Base-by-base conservation (phyloP, 1,140 invertebrate species). In the Caerostris darwini region DNA sequence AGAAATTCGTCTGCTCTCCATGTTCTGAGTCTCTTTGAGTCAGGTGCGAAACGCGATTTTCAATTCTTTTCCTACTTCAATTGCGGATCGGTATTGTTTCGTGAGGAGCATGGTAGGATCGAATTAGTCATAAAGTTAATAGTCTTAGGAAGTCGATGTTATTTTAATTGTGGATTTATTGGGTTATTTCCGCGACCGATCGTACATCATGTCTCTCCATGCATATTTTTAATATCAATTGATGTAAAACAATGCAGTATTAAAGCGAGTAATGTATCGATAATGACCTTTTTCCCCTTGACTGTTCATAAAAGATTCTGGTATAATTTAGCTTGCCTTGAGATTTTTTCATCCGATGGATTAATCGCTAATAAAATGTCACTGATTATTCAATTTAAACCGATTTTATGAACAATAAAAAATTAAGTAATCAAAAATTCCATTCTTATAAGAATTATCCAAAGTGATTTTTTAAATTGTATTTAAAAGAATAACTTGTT, bases 11-110 rank as follows among this genome's bases (percentile, higher is more conserved):
- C 50, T 77, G 71, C 71, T 77, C 71, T 77, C 34, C 71, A 77
- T 77, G 71, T 77, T 77, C 71, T 77, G 10, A 17, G 61, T 64
- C 61, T 64, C 61, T 77, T 77, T 34, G 8, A 77, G 71, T 77
- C 71, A 77, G 71, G 71, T 77, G 71, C 71, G 61, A 69, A 69
- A 34, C 67, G 71, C 50, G 34, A 8, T 77, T 77, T 77, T 77
- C 71, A 50, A 77, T 77, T 77, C 71, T 77, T 77, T 77, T 77
- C 10, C 71, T 77, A 77, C 71, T 77, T 77, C 71, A 77, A 77
- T 77, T 53, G 71, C 71, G 71, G 71, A 53, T 53, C 53, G 53
- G 71, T 17, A 64, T 64, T 64, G 61, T 64, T 64, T 5, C 5
- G 61, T 64, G 71, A 3, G 71, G 50, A 50, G 71, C 50, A 77